Conservation (phyloP, 64 coral and sea anemone species). For the Stylophora pistillata region DNA sequence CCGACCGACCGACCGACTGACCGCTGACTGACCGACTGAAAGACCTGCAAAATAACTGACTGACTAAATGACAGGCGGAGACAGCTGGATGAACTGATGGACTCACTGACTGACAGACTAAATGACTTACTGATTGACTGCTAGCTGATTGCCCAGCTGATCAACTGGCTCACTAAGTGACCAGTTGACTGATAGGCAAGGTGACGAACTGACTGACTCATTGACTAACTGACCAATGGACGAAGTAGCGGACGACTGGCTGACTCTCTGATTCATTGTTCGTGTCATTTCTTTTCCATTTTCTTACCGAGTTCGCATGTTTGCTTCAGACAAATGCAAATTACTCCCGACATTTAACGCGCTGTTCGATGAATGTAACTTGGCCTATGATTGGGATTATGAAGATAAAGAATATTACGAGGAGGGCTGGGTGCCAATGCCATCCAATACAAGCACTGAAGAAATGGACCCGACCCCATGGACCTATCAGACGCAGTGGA, state of each 20-base stretch:
- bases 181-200: background rate
- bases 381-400: slow-evolving; percentile 47
- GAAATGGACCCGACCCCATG: slow-evolving; percentile 44
- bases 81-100: too few species aligned
- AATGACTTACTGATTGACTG: background rate
- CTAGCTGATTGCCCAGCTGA: too few species aligned
- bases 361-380: slow-evolving; percentile 52
- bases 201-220: background rate
- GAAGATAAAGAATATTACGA: slow-evolving; percentile 36
- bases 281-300: background rate
- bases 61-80: too few species aligned
- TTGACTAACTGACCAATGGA: background rate
- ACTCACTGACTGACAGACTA: background rate
- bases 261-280: too few species aligned
- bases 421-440: slow-evolving; percentile 1
- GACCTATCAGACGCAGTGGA: slow-evolving; percentile 66
- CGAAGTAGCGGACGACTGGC: too few species aligned
- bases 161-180: background rate
- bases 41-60: too few species aligned
- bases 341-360: slow-evolving; percentile 1
- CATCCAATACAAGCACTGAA: slow-evolving; percentile 27
- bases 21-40: background rate
- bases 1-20: background rate
- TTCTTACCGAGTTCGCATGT: background rate
- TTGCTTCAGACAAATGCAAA: slow-evolving; percentile 32